Evolutionary conservation across 2,888 invertebrate species (phyloP), one percentile per base, ranked within the genome.

Genomic region (Bhutanitis thaidina): DNA sequence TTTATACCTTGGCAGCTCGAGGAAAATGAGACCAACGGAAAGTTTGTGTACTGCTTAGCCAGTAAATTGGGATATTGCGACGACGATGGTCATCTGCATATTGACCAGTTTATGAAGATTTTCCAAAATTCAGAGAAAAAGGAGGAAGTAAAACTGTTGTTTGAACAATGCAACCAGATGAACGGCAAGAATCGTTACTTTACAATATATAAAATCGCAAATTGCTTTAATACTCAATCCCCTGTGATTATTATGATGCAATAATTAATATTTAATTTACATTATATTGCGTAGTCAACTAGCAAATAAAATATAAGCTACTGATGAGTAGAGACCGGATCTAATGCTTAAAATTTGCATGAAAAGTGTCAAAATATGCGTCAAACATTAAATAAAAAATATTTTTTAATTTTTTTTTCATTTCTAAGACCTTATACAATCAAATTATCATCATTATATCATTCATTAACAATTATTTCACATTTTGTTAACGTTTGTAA

Each of bases 1-100:
- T 14, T 48, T n/a, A 16, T 48, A 29, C 48, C 48, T 13, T 48
- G 40, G 40, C 10, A 35, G 12, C 15, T 48, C 1, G 48, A 41
- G 12, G 48, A 48, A 41, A 48, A n/a, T 36, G 48, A 48, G 14
- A 32, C 12, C 10, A 48, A 41, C 16, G 41, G 48, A 29, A 48
- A 36, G 35, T 48, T 48, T 36, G 4, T 48, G 9, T 36, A 36
- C 14, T 48, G 48, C 20, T 15, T 48, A 12, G 27, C 25, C 14
- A 27, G 14, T 10, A 16, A 48, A 35, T 8, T 48, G 10, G 36
- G 16, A 36, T 48, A 27, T 29, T 8, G n/a, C 14, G 15, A 30
- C 2, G 10, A 29, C 1, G 3, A 36, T 10, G 41, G 36, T 13
- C 36, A 43, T 44, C 8, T 44, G 25, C 4, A 36, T 14, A 25